Conservation (phyloP, 2,113 vertebrate species). For the Sprattus sprattus region DNA sequence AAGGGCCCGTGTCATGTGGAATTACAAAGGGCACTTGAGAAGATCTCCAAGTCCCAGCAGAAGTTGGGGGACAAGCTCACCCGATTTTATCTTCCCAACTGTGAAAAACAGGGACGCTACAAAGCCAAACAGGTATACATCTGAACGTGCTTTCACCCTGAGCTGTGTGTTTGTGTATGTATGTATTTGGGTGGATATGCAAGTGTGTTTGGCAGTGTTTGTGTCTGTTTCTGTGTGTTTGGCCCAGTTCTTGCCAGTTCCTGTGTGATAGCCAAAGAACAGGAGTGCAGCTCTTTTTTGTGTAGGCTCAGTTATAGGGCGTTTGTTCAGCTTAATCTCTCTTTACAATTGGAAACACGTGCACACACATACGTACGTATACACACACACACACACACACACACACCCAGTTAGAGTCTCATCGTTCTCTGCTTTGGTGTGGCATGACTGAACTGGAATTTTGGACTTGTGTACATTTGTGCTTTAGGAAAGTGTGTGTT, state of each 20-base stretch:
- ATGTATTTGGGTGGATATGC: not conserved
- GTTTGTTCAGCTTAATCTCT: conserved; percentile 31
- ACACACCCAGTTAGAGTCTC: conserved; percentile 22
- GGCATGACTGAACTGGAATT: conserved; percentile 35
- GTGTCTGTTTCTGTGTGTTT: conserved; percentile 26
- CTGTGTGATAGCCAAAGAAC: conserved; percentile 23
- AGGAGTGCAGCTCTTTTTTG: conserved; percentile 21
- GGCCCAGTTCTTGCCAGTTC: conserved; percentile 24
- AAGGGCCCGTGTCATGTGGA: conserved; percentile 88
- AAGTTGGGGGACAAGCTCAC: conserved; percentile 76
- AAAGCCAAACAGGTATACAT: conserved; percentile 87
- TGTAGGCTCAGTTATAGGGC: conserved; percentile 35
- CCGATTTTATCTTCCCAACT: conserved; percentile 94
- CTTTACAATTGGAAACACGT: conserved; percentile 34
- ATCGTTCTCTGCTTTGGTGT: not conserved
- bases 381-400: not conserved
- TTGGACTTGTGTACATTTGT: not conserved
- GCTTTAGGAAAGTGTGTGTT: not conserved
- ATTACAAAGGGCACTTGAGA: conserved; percentile 82
- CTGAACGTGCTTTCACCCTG: too few species aligned
- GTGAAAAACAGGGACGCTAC: conserved; percentile 87
- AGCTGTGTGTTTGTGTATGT: conserved; percentile 12
- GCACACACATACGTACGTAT: not conserved
- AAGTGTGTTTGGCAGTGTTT: conserved; percentile 22
- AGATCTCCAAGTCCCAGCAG: conserved; percentile 80